Percentiles rank a stretch among this genome's conserved stretches.
Evolutionary conservation across 2,888 invertebrate species (phyloP).

Genomic region (Pollenia amentaria): DNA sequence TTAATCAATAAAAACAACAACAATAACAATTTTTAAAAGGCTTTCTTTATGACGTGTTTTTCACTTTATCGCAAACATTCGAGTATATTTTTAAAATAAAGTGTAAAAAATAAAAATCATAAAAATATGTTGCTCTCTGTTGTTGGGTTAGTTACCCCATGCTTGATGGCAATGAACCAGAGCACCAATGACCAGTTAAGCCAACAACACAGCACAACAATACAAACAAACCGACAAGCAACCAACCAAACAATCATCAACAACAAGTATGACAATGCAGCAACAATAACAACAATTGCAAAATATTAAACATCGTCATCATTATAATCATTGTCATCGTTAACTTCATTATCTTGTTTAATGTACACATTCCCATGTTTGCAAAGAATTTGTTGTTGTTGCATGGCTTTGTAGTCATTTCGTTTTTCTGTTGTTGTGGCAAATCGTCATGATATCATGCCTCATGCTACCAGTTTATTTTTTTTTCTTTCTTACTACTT

Average conservation of each 20-base stretch:
- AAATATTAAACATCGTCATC: constrained; percentile 52
- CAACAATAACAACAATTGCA: constrained; percentile 32
- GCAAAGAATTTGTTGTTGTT: constrained; percentile 3
- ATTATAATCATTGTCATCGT: constrained; percentile 38
- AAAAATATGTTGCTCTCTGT: constrained; percentile 75
- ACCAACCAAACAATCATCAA: constrained; percentile 6
- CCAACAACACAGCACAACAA: constrained; percentile 61
- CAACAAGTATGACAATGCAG: constrained; percentile 58
- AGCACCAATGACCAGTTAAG: constrained; percentile 84
- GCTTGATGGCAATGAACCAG: constrained; percentile 85
- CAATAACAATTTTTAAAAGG: constrained; percentile 20
- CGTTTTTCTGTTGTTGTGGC: constrained; percentile 20
- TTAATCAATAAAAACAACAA: constrained; percentile 41
- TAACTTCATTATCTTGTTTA: constrained; percentile 41
- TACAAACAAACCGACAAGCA: constrained; percentile 38
- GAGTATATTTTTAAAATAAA: constrained; percentile 42
- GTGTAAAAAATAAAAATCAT: constrained; percentile 54
- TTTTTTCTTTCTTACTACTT: background rate
- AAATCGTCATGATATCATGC: constrained; percentile 46
- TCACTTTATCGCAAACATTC: constrained; percentile 19
- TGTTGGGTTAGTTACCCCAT: constrained; percentile 84
- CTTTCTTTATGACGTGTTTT: constrained; percentile 69
- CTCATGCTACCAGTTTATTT: constrained; percentile 45
- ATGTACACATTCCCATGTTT: background rate
- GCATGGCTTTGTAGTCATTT: constrained; percentile 1